Percentiles rank a stretch among this genome's conserved stretches.
Conservation (phyloP, 2,113 vertebrate genomes). For the Macrotus californicus region DNA sequence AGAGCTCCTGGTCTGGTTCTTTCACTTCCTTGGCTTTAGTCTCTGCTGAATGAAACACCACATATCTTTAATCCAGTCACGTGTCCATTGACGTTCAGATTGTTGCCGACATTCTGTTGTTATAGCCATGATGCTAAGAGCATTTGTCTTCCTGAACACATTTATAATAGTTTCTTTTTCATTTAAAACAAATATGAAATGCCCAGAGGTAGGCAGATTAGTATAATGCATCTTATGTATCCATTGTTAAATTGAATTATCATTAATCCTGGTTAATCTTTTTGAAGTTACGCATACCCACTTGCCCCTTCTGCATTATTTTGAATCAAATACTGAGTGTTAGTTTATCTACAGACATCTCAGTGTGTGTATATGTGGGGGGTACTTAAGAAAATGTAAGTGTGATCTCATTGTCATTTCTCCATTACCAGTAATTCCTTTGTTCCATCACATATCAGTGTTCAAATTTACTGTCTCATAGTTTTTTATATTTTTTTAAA, state of each 20-base stretch:
- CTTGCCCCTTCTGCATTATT: background rate
- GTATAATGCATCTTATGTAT: accelerated
- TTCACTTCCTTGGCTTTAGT: background rate
- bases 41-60: background rate
- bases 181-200: background rate
- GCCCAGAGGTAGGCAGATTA: background rate
- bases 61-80: background rate
- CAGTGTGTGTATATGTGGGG: background rate
- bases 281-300: background rate
- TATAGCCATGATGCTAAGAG: accelerated
- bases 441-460: background rate
- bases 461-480: background rate
- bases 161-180: background rate
- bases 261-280: accelerated
- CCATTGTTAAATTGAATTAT: background rate
- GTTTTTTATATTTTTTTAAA: background rate
- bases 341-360: background rate
- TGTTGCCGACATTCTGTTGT: background rate
- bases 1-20: background rate
- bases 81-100: background rate
- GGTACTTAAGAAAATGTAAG: background rate
- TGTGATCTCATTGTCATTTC: background rate
- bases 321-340: background rate
- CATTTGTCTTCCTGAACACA: background rate
- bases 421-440: background rate